Percentiles rank a stretch among this genome's conserved stretches.
Evolutionary conservation across 2,113 vertebrate species (phyloP).

Genomic region (Ptychochromis oligacanthus): DNA sequence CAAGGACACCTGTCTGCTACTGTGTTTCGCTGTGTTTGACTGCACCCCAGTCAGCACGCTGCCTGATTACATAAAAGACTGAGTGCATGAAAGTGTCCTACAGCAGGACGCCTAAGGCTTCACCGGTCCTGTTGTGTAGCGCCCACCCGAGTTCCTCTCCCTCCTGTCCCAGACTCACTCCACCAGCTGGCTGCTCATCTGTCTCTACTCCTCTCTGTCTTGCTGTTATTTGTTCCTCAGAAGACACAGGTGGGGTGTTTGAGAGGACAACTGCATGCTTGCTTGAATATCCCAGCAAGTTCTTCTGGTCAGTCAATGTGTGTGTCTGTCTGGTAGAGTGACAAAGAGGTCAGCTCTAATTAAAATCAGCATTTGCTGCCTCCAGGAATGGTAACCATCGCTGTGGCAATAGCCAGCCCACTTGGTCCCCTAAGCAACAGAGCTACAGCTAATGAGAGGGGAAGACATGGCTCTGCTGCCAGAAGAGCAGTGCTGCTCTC

Average conservation of each 20-base stretch:
- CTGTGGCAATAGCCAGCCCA: conserved; percentile 46
- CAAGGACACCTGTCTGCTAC: conserved; percentile 72
- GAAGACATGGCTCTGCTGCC: conserved; percentile 37
- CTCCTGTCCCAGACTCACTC: conserved; percentile 46
- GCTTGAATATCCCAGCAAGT: conserved; percentile 21
- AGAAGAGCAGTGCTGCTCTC: conserved; percentile 33
- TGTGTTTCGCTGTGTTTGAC: conserved; percentile 57
- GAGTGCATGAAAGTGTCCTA: conserved; percentile 59
- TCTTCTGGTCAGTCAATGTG: conserved; percentile 38
- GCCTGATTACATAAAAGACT: conserved; percentile 63
- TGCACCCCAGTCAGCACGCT: conserved; percentile 60
- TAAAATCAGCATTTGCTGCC: conserved; percentile 70
- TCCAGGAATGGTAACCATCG: conserved; percentile 54
- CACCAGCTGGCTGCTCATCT: conserved; percentile 61
- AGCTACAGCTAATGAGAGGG: conserved; percentile 68
- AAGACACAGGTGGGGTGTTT: conserved; percentile 14
- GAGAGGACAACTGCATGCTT: neutral
- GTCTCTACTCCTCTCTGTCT: conserved; percentile 28
- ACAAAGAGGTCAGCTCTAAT: conserved; percentile 70
- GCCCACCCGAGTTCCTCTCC: conserved; percentile 37
- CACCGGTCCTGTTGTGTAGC: conserved; percentile 45
- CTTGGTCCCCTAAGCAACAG: conserved; percentile 61
- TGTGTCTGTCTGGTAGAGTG: conserved; percentile 47
- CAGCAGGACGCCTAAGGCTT: conserved; percentile 62
- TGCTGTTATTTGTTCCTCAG: conserved; percentile 26